Evolutionary conservation across 1,140 invertebrate genomes (phyloP), one percentile per base, ranked within the genome.

Genomic region (Orius laevigatus): DNA sequence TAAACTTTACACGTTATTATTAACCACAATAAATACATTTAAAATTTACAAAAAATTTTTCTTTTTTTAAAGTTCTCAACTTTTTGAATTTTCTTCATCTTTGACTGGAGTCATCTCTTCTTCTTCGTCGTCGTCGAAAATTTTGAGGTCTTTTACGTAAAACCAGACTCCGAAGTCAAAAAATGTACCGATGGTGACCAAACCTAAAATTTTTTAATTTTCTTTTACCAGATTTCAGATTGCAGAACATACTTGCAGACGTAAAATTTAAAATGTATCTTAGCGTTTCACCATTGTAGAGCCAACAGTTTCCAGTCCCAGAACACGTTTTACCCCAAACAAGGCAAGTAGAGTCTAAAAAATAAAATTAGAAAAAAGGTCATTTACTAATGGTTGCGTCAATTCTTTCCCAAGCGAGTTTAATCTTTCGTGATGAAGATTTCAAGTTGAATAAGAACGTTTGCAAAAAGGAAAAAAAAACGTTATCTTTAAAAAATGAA

Each of bases 261-360:
- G 74, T 79, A 41, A 77, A 74, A 60, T 79, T 79, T 19, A 81
- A 56, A 12, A 70, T 66, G 53, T 78, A 76, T 57, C 77, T 68
- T 54, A 81, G 61, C 15, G 66, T 67, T 53, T 71, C 69, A 4
- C 75, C 73, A 60, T 81, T 74, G 55, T 79, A 81, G 1, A 80
- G 61, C 79, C 79, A 81, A 59, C 79, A 81, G 57, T 81, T 81
- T 46, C 79, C 78, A 35, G 69, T 78, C 46, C 73, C 74, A 3
- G 70, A 66, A 56, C 78, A 81, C n/a, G 78, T 81, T 59, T 75
- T 78, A 11, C 78, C 79, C 79, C 79, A 81, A 12, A 81, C 74
- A 2, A 79, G 57, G 55, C 79, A 81, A 10, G 75, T 72, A 34
- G 70, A 70, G 65, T 78, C 75, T 78, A 56, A 67, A 53, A 71